phyloP scores from a whole-genome alignment of 2,888 invertebrate genomes.

The Parnassius apollo region DNA sequence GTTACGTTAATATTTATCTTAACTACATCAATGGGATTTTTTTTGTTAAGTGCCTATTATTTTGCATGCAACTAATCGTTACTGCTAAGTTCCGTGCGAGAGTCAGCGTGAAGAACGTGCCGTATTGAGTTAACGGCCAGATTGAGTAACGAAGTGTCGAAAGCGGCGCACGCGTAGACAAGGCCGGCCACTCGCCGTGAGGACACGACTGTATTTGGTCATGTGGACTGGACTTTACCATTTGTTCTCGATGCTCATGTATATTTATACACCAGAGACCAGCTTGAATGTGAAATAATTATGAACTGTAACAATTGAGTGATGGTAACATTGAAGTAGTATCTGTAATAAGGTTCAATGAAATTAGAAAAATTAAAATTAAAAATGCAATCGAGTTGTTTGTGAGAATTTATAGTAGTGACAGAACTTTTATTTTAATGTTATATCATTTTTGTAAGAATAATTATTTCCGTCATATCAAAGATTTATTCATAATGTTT shows the following conservation, averaged over 20 bases:
- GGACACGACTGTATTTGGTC: constrained; percentile 46
- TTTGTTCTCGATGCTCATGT: constrained; percentile 20
- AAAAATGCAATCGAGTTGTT: too few relatives aligned
- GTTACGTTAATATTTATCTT: too few relatives aligned
- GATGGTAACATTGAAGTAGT: too few relatives aligned
- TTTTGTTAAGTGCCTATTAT: background rate
- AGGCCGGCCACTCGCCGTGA: constrained; percentile 62
- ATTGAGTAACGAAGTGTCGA: constrained; percentile 62
- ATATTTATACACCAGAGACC: background rate
- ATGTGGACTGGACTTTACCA: constrained; percentile 33
- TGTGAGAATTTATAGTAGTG: too few relatives aligned
- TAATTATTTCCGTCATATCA: too few relatives aligned
- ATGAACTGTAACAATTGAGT: background rate
- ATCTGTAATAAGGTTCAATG: too few relatives aligned
- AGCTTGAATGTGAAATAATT: background rate
- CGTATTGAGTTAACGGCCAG: constrained; percentile 18
- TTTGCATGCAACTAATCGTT: background rate
- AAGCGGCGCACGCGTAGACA: constrained; percentile 53
- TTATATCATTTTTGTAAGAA: too few relatives aligned
- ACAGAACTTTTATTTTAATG: too few relatives aligned
- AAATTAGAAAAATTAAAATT: too few relatives aligned
- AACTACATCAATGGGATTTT: background rate
- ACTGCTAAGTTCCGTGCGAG: constrained; percentile 5
- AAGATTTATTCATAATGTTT: too few relatives aligned
- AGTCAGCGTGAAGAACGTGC: constrained; percentile 11